These are phyloP conservation scores for Melanaphis sacchari DNA, from an alignment of 1,140 invertebrate genomes.

Conservation along the genomic window DNA sequence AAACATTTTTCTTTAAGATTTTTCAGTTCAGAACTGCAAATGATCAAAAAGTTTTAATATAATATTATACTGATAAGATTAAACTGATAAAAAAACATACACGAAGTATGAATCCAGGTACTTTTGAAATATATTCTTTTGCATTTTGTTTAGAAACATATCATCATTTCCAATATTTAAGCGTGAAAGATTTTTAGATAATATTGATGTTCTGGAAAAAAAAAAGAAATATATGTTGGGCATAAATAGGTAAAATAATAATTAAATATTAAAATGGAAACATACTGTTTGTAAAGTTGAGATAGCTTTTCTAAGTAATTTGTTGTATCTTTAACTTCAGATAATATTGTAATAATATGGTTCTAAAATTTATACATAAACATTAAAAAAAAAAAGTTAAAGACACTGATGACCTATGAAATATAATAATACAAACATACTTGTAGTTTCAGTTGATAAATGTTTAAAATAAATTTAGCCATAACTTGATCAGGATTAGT, in stretches of 20 bases:
- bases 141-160: conserved; percentile 71
- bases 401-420: not conserved
- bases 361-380: conserved; percentile 68
- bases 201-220: conserved; percentile 42
- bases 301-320: conserved; percentile 88
- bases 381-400: conserved; percentile 52
- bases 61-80: conserved; percentile 34
- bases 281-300: conserved; percentile 84
- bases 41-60: conserved; percentile 56
- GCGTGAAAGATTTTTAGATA: conserved; percentile 55
- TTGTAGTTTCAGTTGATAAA: conserved; percentile 91
- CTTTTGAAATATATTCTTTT: conserved; percentile 82
- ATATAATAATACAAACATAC: conserved; percentile 62
- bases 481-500: conserved; percentile 97
- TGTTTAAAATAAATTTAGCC: conserved; percentile 96
- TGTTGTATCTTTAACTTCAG: conserved; percentile 81
- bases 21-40: conserved; percentile 75
- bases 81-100: conserved; percentile 65
- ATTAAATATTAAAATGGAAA: conserved; percentile 29
- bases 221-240: conserved; percentile 17
- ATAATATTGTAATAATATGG: conserved; percentile 80
- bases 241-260: not conserved
- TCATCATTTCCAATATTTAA: conserved; percentile 57
- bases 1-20: conserved; percentile 79
- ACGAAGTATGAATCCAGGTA: conserved; percentile 80